Evolutionary conservation across 1,140 invertebrate species (phyloP), one percentile per base, ranked within the genome.

Genomic region (Drosophila insularis): DNA sequence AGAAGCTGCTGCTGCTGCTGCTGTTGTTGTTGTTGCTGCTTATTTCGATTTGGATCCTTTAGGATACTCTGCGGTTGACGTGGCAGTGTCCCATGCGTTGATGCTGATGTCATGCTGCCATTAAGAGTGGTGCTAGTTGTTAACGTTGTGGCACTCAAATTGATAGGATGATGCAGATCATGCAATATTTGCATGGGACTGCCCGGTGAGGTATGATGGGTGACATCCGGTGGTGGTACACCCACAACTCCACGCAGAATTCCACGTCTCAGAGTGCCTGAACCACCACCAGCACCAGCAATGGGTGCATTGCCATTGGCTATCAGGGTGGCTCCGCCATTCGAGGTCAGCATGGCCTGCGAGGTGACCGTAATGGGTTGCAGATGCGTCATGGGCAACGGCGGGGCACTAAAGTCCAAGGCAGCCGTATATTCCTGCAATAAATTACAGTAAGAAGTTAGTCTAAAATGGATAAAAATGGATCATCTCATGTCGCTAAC

Each of bases 11-110:
- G 78, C 0, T 63, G 75, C 11, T 78, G 76, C 23, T 80, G 80
- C 11, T 84, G 77, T n/a, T 82, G 80, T 13, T 90, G 87, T 13
- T 93, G 93, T 21, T 93, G 93, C 62, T 94, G 94, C 73, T 94
- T 93, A 71, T 92, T 93, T 3, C 93, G 91, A 17, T 93, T 94
- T 14, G 93, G 93, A 82, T 94, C 93, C 80, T 94, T 94, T 3
- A 94, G 91, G 37, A 94, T 94, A n/a, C 93, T 93, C 64, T 94
- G 94, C 0, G 94, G 94, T 66, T 94, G 93, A 69, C 94, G 94
- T 4, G 89, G 81, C 64, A 90, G 68, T 61, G 89, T 87, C 11
- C 82, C 65, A 2, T 72, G 73, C 19, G 68, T 37, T 17, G 76
- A 58, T 17, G 81, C 78, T 43, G 90, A 87, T 66, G 89, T 85